These are phyloP conservation scores for Rhyacophila brunnea DNA, from an alignment of 1,140 invertebrate species.

Conservation along the genomic window DNA sequence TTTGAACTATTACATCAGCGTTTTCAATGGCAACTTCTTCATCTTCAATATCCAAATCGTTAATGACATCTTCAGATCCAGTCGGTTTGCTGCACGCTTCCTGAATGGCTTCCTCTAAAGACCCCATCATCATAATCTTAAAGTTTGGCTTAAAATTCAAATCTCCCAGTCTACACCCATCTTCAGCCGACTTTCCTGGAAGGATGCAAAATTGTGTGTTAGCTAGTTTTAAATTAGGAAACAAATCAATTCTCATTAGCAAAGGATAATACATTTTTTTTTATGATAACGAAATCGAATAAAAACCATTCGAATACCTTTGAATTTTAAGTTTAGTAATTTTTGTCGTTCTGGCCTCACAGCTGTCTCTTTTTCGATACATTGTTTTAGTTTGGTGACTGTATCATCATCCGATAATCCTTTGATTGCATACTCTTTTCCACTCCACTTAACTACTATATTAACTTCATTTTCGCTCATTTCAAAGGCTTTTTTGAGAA, in stretches of 20 bases:
- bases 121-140: conserved; percentile 97
- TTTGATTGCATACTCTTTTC: conserved; percentile 77
- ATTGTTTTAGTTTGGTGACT: conserved; percentile 74
- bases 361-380: conserved; percentile 76
- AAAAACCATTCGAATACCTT: conserved; percentile 61
- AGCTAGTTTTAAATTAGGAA: not conserved
- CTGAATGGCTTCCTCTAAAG: conserved; percentile 86
- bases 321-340: conserved; percentile 86
- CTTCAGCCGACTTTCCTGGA: conserved; percentile 77
- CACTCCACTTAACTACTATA: conserved; percentile 87
- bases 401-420: conserved; percentile 70
- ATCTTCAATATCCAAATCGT: conserved; percentile 85
- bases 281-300: conserved; percentile 2
- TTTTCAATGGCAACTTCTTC: conserved; percentile 83
- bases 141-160: conserved; percentile 83
- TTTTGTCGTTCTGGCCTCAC: conserved; percentile 89
- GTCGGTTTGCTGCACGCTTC: conserved; percentile 75
- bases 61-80: conserved; percentile 79
- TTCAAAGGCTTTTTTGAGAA: not conserved
- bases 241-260: not conserved
- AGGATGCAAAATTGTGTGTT: not conserved
- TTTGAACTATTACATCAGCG: conserved; percentile 63
- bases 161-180: conserved; percentile 67
- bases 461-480: conserved; percentile 41
- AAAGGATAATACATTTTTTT: not conserved